Evolutionary conservation across 2,888 invertebrate species (phyloP).

Genomic region (Parnassius glacialis): DNA sequence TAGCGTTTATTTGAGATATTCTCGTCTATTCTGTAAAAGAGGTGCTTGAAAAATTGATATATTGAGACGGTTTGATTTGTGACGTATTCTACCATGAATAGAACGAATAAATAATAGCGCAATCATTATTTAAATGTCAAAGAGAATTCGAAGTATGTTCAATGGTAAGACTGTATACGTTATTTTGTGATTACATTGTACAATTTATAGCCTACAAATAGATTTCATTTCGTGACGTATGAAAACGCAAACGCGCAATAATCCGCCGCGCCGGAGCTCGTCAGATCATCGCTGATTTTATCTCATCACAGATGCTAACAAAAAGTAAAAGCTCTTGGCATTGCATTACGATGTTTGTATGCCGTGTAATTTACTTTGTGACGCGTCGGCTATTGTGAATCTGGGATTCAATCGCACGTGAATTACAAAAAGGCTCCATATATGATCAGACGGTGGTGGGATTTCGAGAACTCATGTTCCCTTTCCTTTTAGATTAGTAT

Average conservation of each 20-base stretch:
- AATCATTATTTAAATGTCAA: no score
- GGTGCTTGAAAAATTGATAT: no score
- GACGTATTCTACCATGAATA: no score
- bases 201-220: no score
- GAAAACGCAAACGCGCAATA: conserved; percentile 35
- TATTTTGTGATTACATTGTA: no score
- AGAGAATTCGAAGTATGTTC: no score
- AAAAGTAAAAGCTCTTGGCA: conserved; percentile 28
- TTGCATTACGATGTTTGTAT: conserved; percentile 26
- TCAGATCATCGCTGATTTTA: conserved; percentile 53
- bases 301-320: conserved; percentile 43
- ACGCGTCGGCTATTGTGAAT: conserved; percentile 23
- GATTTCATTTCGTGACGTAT: conserved; percentile 6
- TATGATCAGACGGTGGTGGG: conserved; percentile 1
- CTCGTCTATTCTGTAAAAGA: no score
- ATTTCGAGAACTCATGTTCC: background rate
- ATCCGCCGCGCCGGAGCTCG: conserved; percentile 39
- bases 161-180: no score
- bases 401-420: conserved; percentile 33
- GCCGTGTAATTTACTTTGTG: conserved; percentile 26
- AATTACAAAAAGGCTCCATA: conserved; percentile 21
- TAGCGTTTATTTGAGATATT: no score
- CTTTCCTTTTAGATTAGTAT: conserved; percentile 4
- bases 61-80: no score
- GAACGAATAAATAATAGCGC: no score